Evolutionary conservation across 2,113 vertebrate genomes (phyloP).

Genomic region (Corydoras sp.): DNA sequence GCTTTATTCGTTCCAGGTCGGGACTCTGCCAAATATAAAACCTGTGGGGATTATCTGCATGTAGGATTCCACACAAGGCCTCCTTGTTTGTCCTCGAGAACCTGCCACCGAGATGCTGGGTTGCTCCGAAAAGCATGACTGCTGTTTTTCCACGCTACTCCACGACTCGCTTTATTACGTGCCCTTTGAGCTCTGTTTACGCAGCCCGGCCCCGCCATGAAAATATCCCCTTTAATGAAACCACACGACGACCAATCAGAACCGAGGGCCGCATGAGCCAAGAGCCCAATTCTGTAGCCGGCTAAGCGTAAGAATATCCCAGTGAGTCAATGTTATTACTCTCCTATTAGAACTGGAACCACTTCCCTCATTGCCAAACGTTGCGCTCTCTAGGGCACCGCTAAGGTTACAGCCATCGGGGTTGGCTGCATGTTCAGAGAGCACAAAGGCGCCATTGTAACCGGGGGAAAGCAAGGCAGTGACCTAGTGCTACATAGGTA

Average conservation of each 20-base stretch:
- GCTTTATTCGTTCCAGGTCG: too few relatives aligned
- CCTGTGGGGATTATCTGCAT: not conserved
- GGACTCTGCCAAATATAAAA: too few relatives aligned
- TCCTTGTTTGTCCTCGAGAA: slow-evolving; percentile 29
- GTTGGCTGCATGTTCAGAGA: slow-evolving; percentile 35
- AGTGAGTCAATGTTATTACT: slow-evolving; percentile 56
- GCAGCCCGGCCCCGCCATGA: slow-evolving; percentile 36
- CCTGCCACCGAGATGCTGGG: slow-evolving; percentile 13
- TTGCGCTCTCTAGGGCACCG: slow-evolving; percentile 49
- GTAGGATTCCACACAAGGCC: not conserved
- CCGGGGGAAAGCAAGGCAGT: slow-evolving; percentile 41
- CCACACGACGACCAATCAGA: not conserved
- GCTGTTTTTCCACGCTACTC: slow-evolving; percentile 56
- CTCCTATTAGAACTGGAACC: slow-evolving; percentile 42
- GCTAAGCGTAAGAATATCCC: slow-evolving; percentile 37
- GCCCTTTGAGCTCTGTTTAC: slow-evolving; percentile 55
- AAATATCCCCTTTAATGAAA: slow-evolving; percentile 43
- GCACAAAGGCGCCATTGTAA: slow-evolving; percentile 67
- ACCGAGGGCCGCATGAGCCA: too few relatives aligned
- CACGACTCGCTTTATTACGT: slow-evolving; percentile 33
- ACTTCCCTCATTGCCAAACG: slow-evolving; percentile 51
- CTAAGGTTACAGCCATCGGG: slow-evolving; percentile 39
- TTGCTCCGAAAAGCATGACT: slow-evolving; percentile 36
- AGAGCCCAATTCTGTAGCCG: too few relatives aligned
- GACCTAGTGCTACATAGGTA: slow-evolving; percentile 44